Conservation (phyloP, 2,113 vertebrate genomes). For the Campylomormyrus numenius region DNA sequence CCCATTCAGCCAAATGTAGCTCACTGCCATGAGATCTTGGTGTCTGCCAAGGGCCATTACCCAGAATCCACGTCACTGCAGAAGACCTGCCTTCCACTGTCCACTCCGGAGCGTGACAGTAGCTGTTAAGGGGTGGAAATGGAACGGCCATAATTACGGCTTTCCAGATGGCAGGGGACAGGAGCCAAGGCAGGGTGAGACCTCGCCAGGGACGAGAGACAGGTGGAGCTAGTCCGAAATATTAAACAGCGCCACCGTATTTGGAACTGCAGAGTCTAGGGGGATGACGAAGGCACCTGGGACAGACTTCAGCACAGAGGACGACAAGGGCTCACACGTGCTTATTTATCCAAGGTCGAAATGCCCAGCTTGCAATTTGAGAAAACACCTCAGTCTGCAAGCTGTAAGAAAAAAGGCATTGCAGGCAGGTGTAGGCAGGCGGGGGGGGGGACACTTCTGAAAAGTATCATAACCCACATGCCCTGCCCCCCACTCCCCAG, state of each 20-base stretch:
- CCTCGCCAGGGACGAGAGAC: neutral
- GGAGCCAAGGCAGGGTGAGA: neutral
- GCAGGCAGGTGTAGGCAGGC: neutral
- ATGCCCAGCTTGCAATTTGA: neutral
- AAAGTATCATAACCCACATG: neutral
- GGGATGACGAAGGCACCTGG: neutral
- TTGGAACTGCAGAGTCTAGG: neutral
- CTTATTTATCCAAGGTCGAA: neutral
- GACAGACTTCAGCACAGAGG: neutral
- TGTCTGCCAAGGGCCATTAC: neutral
- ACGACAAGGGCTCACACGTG: neutral
- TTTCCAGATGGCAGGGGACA: neutral
- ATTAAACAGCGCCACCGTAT: neutral
- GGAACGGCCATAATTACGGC: neutral
- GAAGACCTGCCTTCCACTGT: neutral
- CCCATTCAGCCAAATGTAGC: neutral
- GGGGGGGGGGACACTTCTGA: neutral
- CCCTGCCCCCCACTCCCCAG: neutral
- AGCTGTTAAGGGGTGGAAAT: neutral
- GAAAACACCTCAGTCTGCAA: neutral
- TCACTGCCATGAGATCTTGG: neutral
- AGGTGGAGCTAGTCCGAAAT: neutral
- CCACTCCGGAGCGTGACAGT: neutral
- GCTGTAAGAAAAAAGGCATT: neutral
- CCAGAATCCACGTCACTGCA: neutral